Base-by-base conservation (phyloP, 2,888 invertebrate genomes). In the Eilema depressum region DNA sequence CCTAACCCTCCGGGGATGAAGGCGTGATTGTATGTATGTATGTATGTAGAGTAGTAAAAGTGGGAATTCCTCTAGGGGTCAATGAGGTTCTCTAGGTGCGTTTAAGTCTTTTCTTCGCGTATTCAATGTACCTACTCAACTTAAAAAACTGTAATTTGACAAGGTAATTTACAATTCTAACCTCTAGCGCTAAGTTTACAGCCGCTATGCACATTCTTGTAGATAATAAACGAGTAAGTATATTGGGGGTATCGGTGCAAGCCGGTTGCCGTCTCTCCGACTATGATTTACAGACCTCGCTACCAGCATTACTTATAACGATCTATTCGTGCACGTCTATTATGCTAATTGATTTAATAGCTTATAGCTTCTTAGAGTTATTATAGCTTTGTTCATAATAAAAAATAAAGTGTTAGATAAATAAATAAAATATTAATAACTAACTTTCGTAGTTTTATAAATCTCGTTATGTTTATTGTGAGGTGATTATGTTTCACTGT, bases 261-360 rank as follows among this genome's bases (percentile, higher is more conserved):
- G 66, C 60, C 59, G 57, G 62, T 68, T 63, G 67, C 57, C 5
- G 26, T 62, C 59, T 68, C n/a, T 63, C 17, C 20, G 3, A 2
- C 53, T 1, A 73, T 74, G 63, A 76, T 76, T 78, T 79, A 78
- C 67, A 56, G 70, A 67, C 17, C 28, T 53, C 26, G 67, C 57
- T 75, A 60, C 73, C 41, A 67, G 30, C 61, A 28, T 69, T 66
- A 66, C 28, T 30, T 66, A 47, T 66, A 69, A 73, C 71, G 68
- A 70, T 70, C 62, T 60, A n/a, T 53, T 30, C n/a, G 47, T n/a
- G 3, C 11, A 69, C 64, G 68, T 63, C 28, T 57, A 69, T 68
- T 69, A 59, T 61, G 30, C 62, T 70, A 73, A 28, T 70, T 73
- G 78, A 78, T 72, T 17, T 63, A 66, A 62, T 69, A 25, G 56